These are phyloP conservation scores for Dromaius novaehollandiae DNA, from an alignment of 2,113 vertebrate species.

Conservation along the genomic window DNA sequence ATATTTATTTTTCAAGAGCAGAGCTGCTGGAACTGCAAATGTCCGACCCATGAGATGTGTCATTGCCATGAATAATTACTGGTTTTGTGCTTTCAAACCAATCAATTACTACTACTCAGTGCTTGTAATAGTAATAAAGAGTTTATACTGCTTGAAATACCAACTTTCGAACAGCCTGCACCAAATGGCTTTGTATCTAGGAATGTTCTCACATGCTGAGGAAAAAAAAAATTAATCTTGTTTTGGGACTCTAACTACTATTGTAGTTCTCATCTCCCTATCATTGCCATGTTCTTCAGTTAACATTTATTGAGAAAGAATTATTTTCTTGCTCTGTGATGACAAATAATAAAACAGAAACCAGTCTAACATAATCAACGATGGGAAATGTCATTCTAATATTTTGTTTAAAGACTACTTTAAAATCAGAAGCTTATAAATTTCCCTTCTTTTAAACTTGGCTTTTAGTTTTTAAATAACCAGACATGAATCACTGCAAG, in stretches of 20 bases:
- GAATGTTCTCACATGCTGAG: neutral
- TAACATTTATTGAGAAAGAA: neutral
- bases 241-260: neutral
- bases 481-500: conserved; percentile 3
- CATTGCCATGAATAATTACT: neutral
- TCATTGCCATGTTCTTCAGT: neutral
- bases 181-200: neutral
- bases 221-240: neutral
- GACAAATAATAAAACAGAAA: neutral
- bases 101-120: neutral
- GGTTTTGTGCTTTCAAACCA: neutral
- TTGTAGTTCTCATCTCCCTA: neutral
- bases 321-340: neutral
- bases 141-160: neutral
- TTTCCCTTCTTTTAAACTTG: neutral
- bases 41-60: neutral
- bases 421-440: neutral
- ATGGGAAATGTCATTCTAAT: neutral
- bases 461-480: conserved; percentile 35
- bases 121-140: neutral
- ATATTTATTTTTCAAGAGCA: neutral
- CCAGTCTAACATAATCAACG: neutral
- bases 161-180: neutral
- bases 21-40: neutral
- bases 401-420: conserved; percentile 19